These are phyloP conservation scores for Rotaria socialis DNA, from an alignment of 2,888 invertebrate genomes.

Conservation along the genomic window DNA sequence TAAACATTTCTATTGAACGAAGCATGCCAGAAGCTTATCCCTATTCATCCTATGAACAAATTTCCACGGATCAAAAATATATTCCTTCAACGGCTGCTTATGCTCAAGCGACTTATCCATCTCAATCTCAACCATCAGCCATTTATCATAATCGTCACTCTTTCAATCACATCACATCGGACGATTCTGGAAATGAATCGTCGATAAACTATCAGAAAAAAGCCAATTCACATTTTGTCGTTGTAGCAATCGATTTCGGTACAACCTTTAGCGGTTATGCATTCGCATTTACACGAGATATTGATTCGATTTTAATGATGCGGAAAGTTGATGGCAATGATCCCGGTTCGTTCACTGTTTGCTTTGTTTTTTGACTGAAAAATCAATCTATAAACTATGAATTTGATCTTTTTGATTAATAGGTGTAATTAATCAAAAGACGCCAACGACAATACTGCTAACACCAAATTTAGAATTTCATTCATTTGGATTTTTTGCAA, in stretches of 20 bases:
- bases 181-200: constrained; percentile 28
- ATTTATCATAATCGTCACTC: not conserved
- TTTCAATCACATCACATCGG: not conserved
- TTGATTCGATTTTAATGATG: constrained; percentile 64
- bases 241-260: constrained; percentile 65
- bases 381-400: too few relatives aligned
- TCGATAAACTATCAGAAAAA: not conserved
- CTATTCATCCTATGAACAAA: not conserved
- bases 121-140: not conserved
- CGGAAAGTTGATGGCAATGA: constrained; percentile 62
- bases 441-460: constrained; percentile 62
- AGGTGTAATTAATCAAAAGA: constrained; percentile 64
- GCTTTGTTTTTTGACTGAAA: not conserved
- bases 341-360: not conserved
- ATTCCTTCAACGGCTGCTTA: not conserved
- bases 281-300: constrained; percentile 62
- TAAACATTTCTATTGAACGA: not conserved
- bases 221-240: constrained; percentile 55
- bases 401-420: not conserved
- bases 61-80: not conserved
- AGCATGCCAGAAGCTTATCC: not conserved
- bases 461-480: constrained; percentile 63
- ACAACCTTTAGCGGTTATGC: constrained; percentile 66
- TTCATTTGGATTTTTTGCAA: constrained; percentile 63
- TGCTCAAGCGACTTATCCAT: not conserved